Evolutionary conservation across 2,797 vertebrate genomes (phyloP).

Genomic region (Cirrhinus mrigala): DNA sequence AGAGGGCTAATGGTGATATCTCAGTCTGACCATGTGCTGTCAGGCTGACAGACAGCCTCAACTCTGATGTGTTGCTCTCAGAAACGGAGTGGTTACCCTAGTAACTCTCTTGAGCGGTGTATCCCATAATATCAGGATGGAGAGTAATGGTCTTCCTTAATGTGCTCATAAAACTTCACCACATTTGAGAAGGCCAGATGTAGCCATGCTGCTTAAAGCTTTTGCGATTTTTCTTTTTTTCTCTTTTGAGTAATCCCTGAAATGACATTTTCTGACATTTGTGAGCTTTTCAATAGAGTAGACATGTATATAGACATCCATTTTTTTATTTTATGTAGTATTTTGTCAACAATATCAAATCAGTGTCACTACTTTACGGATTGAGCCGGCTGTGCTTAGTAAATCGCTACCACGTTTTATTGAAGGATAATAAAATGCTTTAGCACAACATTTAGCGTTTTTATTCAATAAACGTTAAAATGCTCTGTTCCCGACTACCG

Average conservation of each 20-base stretch:
- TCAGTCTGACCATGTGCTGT: conserved; percentile 35
- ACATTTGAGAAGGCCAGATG: neutral
- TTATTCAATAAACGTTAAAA: neutral
- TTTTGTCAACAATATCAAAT: neutral
- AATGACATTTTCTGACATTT: neutral
- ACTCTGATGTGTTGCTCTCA: conserved; percentile 20
- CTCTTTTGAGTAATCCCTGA: neutral
- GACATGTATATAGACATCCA: neutral
- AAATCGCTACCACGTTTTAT: neutral
- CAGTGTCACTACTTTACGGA: too few species aligned
- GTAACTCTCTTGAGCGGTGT: neutral
- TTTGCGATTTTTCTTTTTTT: neutral
- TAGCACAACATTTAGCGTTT: neutral
- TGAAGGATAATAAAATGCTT: neutral
- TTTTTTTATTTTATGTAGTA: neutral
- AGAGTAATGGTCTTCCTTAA: conserved; percentile 15
- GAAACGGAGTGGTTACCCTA: conserved; percentile 10
- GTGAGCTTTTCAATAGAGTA: neutral
- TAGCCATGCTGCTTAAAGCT: neutral
- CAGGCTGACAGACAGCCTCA: conserved; percentile 26
- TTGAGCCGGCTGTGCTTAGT: neutral
- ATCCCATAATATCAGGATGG: conserved; percentile 22
- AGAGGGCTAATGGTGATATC: conserved; percentile 36
- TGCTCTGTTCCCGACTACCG: neutral
- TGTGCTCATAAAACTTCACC: neutral